Percentiles rank a stretch among this genome's conserved stretches.
Evolutionary conservation across 2,113 vertebrate species (phyloP).

Genomic region (Petrocephalus zakoni): DNA sequence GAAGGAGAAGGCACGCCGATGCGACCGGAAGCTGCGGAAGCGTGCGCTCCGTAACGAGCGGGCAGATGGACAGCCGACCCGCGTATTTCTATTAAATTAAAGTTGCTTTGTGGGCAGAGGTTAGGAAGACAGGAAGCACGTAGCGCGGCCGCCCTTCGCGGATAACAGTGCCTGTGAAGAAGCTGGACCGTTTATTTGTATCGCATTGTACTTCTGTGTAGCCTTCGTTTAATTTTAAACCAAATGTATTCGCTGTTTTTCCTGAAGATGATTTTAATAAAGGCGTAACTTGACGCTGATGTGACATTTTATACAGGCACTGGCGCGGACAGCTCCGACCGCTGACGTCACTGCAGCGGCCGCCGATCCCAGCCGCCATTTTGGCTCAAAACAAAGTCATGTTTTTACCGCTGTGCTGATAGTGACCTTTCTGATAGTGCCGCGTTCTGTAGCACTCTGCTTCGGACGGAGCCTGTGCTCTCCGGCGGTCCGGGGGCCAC

Average conservation of each 20-base stretch:
- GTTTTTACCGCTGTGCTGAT: constrained; percentile 35
- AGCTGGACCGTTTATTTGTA: background rate
- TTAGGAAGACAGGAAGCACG: background rate
- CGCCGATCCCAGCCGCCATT: constrained; percentile 55
- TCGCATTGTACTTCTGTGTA: background rate
- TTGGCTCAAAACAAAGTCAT: constrained; percentile 71
- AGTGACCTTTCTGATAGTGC: constrained; percentile 14
- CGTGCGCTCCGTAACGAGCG: background rate
- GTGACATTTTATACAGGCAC: constrained; percentile 33
- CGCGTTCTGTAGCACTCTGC: background rate
- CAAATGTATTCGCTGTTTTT: background rate
- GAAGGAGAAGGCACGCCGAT: background rate
- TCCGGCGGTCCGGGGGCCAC: background rate
- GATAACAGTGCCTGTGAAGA: background rate
- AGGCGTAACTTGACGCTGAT: background rate
- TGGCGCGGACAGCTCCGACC: constrained; percentile 10
- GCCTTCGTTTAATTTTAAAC: background rate
- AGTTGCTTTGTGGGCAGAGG: background rate
- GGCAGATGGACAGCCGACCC: background rate
- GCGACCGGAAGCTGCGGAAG: background rate
- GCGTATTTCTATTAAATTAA: background rate
- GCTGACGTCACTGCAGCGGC: constrained; percentile 34
- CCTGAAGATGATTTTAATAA: background rate
- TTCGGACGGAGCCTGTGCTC: background rate
- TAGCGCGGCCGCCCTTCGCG: background rate